Evolutionary conservation across 2,113 vertebrate genomes (phyloP), one percentile per base, ranked within the genome.

Genomic region (Catharus fuscescens): DNA sequence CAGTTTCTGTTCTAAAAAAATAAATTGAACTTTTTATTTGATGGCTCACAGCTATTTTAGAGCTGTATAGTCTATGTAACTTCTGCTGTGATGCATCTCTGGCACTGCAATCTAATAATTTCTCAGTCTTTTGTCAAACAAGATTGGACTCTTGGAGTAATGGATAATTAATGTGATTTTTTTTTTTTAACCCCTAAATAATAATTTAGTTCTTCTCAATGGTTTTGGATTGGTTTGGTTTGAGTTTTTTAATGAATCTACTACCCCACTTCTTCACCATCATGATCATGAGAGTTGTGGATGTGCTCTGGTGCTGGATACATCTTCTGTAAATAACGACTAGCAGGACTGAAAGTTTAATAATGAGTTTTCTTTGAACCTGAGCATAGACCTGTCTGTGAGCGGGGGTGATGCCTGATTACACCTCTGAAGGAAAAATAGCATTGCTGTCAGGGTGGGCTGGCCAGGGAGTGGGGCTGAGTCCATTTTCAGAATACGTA

Each of bases 401-500:
- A 71, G 21, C 5, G 1, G 29, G 17, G 9, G 47, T 59, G 38
- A 36, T 53, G 36, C 5, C 32, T 64, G 65, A 5, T 14, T 13
- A 15, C 5, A 2, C 59, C 31, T 18, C 12, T 5, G n/a, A n/a
- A 36, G 59, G 31, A 36, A 61, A 44, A 61, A 14, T 0, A 52
- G 6, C 9, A 1, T 23, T 67, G 17, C 40, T 91, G 5, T 62
- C 28, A 40, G 53, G 18, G 36, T 3, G 2, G 25, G 8, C n/a
- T 83, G 67, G 19, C 20, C 23, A 5, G 34, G 25, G 19, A 24
- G 26, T 5, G 16, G 29, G 24, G 2, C 24, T 7, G 5, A 80
- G 9, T 44, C 32, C 3, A 0, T 70, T 70, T 57, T 21, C 38
- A 32, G 40, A 17, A 7, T 18, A 5, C 0, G 2, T 8, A 5